Percentiles rank a stretch among this genome's conserved stretches.
phyloP scores from a whole-genome alignment of 2,113 vertebrate genomes.

The Myrmecophaga tridactyla region DNA sequence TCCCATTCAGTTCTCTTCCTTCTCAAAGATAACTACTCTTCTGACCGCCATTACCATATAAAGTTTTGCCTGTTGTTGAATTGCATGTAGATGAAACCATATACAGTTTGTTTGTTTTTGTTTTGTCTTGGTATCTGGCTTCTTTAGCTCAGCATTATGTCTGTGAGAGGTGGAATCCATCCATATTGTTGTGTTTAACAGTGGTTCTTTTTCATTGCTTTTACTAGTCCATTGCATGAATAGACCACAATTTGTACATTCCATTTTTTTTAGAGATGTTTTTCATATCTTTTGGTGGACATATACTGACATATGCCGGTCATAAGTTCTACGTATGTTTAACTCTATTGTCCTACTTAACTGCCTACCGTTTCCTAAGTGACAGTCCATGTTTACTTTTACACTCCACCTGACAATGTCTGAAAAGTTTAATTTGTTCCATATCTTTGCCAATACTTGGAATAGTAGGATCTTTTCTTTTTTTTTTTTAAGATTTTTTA shows the following conservation, averaged over 20 bases:
- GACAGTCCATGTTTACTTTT: neutral
- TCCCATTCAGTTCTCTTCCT: rapidly evolving
- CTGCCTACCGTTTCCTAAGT: rapidly evolving
- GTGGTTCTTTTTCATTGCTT: too few relatives aligned
- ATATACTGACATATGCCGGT: rapidly evolving
- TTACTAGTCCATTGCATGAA: too few relatives aligned
- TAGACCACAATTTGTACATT: rapidly evolving
- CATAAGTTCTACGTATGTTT: rapidly evolving
- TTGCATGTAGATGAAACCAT: rapidly evolving
- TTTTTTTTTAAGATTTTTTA: too few relatives aligned
- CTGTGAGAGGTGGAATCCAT: neutral
- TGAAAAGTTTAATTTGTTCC: neutral
- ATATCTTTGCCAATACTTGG: neutral
- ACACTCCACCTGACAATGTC: neutral
- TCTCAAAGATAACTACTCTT: neutral
- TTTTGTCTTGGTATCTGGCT: neutral
- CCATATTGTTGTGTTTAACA: neutral
- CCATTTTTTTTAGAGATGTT: neutral
- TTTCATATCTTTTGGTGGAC: neutral
- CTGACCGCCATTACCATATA: neutral
- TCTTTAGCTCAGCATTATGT: neutral
- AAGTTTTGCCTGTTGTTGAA: neutral
- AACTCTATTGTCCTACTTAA: rapidly evolving
- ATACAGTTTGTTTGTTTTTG: too few relatives aligned
- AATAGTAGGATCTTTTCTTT: neutral